A percentile compares a stretch with the other conserved stretches of the same genome.
phyloP scores from a whole-genome alignment of 2,888 invertebrate species.

The Elysia crispata region DNA sequence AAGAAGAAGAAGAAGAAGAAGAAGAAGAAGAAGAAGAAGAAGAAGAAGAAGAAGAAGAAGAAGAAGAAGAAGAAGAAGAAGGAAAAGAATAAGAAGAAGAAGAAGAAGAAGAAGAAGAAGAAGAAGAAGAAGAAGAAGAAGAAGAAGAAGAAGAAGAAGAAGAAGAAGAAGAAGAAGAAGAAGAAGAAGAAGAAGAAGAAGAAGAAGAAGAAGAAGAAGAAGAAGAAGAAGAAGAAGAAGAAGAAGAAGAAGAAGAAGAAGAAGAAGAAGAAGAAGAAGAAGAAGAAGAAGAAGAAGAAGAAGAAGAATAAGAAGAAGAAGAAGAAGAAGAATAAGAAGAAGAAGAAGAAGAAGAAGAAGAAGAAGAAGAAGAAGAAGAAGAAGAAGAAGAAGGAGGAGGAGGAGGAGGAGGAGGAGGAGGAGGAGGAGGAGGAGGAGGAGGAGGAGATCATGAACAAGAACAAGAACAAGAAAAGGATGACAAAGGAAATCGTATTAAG shows the following conservation, averaged over 20 bases:
- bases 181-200: conserved; percentile 3
- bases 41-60: no score
- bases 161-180: background rate
- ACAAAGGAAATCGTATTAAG: background rate
- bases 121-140: background rate
- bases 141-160: background rate
- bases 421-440: conserved; percentile 12
- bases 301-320: no score
- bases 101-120: background rate
- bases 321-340: no score
- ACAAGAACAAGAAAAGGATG: background rate
- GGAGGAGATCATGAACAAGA: background rate
- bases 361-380: background rate
- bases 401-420: conserved; percentile 11
- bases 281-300: conserved; percentile 16
- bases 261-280: conserved; percentile 29
- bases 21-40: background rate
- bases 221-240: conserved; percentile 29
- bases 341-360: conserved; percentile 30
- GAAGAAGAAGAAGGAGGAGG: conserved; percentile 13
- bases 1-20: background rate
- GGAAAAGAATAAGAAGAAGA: background rate
- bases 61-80: background rate
- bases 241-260: conserved; percentile 27
- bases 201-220: background rate